Evolutionary conservation across 2,113 vertebrate genomes (phyloP), one percentile per base, ranked within the genome.

Genomic region (Scartelaos histophorus): DNA sequence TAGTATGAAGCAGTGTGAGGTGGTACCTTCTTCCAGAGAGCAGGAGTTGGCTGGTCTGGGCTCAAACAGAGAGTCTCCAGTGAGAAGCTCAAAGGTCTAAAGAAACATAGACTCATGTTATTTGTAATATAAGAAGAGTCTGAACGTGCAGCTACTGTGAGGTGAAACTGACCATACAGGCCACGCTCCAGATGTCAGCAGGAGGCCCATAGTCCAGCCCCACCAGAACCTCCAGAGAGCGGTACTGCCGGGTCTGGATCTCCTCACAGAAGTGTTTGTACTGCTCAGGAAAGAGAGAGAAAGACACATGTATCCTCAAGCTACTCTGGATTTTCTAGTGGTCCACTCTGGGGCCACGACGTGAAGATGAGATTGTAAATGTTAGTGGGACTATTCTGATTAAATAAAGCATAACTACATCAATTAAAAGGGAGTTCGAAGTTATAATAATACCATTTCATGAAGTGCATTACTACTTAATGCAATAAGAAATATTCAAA

Each of bases 241-340:
- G 91, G 75, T 96, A 97, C 17, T 95, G 94, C 79, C 93, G 93
- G 0, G 96, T 97, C 90, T 97, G 95, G 83, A 97, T 97, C 84
- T 95, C 90, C 73, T 95, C 94, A 61, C 94, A 94, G 87, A 95
- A 95, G 66, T 95, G 93, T 82, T 96, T 96, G 87, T 96, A 96
- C 96, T 96, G 78, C 4, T 66, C 49, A 69, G 78, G 80, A 1
- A 71, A n/a, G 7, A 75, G 21, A 75, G 0, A 75, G 15, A 54
- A 1, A 61, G 58, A 61, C 16, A 15, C 34, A n/a, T 5, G 53
- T 19, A 21, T n/a, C 38, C 38, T 43, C 7, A 7, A 43, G 7
- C 7, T 11, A 15, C 46, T 47, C 46, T 10, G 13, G 46, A 13
- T 47, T 47, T 3, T 47, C 46, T 47, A 47, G 19, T n/a, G 51